These are phyloP conservation scores for Trialeurodes vaporariorum DNA, from an alignment of 1,140 invertebrate genomes.

Conservation along the genomic window DNA sequence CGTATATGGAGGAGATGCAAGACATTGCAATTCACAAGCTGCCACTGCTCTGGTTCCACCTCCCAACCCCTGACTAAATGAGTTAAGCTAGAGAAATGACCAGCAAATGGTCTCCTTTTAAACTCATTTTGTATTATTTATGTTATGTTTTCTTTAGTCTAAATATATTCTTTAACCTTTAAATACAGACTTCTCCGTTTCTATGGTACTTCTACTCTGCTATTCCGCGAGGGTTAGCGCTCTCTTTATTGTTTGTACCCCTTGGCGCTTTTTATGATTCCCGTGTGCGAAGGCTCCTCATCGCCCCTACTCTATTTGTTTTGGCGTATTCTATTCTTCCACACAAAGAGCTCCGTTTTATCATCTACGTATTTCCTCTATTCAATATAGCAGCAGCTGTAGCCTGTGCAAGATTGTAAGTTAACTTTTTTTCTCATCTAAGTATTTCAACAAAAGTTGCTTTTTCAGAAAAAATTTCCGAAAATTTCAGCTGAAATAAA, in stretches of 20 bases:
- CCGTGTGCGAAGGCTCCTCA: slow-evolving; percentile 50
- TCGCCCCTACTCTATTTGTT: slow-evolving; percentile 74
- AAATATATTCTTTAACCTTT: slow-evolving; percentile 19
- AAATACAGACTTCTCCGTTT: slow-evolving; percentile 76
- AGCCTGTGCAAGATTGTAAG: slow-evolving; percentile 78
- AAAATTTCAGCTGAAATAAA: no score
- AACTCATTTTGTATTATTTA: slow-evolving; percentile 2
- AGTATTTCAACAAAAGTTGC: no score
- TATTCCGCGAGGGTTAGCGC: slow-evolving; percentile 73
- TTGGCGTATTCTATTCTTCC: slow-evolving; percentile 87
- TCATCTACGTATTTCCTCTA: slow-evolving; percentile 91
- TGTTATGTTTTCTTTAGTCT: slow-evolving; percentile 32
- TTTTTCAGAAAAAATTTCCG: no score
- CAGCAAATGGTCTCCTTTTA: no score
- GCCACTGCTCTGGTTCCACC: no score
- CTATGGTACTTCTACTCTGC: slow-evolving; percentile 99
- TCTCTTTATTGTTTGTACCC: slow-evolving; percentile 70
- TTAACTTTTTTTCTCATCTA: no score
- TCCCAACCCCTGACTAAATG: no score
- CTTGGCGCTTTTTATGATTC: slow-evolving; percentile 62
- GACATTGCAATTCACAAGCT: no score
- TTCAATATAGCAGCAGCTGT: slow-evolving; percentile 83
- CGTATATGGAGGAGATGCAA: no score
- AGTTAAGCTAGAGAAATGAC: no score
- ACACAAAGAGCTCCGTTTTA: slow-evolving; percentile 97